These are phyloP conservation scores for Drosophila infuscata DNA, from an alignment of 2,888 invertebrate genomes.

Conservation along the genomic window DNA sequence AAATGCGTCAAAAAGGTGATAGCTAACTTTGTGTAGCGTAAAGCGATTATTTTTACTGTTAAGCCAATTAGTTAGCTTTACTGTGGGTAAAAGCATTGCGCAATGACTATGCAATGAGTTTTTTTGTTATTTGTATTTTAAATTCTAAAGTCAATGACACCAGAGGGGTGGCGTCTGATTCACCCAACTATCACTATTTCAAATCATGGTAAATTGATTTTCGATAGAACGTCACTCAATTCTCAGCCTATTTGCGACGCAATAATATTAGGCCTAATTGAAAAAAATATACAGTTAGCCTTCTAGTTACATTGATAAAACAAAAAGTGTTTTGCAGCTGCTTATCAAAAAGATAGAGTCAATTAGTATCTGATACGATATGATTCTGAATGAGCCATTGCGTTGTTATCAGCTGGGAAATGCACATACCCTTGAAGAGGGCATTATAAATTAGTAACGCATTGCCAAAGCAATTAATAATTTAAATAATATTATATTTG, in stretches of 20 bases:
- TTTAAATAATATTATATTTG: neutral
- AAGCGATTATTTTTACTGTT: slow-evolving; percentile 66
- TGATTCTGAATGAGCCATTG: neutral
- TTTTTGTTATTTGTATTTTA: slow-evolving; percentile 4
- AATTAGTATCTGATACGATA: slow-evolving; percentile 26
- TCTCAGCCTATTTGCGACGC: slow-evolving; percentile 18
- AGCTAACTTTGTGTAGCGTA: slow-evolving; percentile 34
- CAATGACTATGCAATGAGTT: slow-evolving; percentile 7
- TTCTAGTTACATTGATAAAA: slow-evolving; percentile 2
- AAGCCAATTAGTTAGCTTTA: slow-evolving; percentile 62
- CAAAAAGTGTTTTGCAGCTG: slow-evolving; percentile 1
- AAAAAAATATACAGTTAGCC: slow-evolving; percentile 15
- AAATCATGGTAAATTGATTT: slow-evolving; percentile 42
- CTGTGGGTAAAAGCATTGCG: slow-evolving; percentile 13
- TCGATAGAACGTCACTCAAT: slow-evolving; percentile 20
- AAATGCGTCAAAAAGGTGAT: slow-evolving; percentile 42
- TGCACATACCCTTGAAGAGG: slow-evolving; percentile 1
- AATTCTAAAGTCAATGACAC: slow-evolving; percentile 58
- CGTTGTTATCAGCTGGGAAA: slow-evolving; percentile 15
- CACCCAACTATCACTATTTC: slow-evolving; percentile 17
- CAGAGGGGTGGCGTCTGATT: slow-evolving; percentile 17
- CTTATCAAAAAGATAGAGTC: slow-evolving; percentile 21
- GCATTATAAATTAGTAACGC: neutral
- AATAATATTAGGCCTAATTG: slow-evolving; percentile 28
- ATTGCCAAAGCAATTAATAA: neutral